Evolutionary conservation across 2,113 vertebrate species (phyloP).

Genomic region (Anser brachyrhynchus): DNA sequence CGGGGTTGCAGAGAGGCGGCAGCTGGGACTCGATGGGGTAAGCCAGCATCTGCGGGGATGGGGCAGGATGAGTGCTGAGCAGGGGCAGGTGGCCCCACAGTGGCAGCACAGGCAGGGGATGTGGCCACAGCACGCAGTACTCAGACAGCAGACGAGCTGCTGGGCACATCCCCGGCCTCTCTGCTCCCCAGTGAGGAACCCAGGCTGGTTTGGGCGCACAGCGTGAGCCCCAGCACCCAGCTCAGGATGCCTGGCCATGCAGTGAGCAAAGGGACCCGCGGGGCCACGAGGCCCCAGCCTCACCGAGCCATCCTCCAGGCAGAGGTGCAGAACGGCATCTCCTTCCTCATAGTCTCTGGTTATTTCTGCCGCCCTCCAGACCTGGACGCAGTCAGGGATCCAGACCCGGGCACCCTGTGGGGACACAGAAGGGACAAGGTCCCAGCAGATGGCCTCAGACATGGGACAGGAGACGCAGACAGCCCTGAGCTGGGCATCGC

Average conservation of each 20-base stretch:
- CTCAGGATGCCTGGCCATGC: accelerated
- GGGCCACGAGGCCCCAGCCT: not conserved
- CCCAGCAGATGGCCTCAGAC: not conserved
- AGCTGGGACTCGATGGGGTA: constrained; percentile 60
- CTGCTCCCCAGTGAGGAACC: not conserved
- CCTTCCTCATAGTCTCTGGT: constrained; percentile 72
- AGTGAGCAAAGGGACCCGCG: not conserved
- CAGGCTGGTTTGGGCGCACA: not conserved
- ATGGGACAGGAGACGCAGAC: not conserved
- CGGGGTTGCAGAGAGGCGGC: constrained; percentile 80
- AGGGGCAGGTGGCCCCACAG: accelerated
- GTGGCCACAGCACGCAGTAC: accelerated
- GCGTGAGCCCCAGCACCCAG: not conserved
- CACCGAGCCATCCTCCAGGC: constrained; percentile 76
- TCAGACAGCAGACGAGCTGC: not conserved
- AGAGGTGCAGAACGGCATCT: constrained; percentile 63
- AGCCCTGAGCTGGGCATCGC: accelerated
- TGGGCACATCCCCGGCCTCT: not conserved
- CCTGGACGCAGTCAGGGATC: constrained; percentile 76
- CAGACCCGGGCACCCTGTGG: constrained; percentile 78
- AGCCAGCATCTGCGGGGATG: constrained; percentile 20
- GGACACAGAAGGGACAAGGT: not conserved
- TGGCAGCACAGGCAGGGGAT: not conserved
- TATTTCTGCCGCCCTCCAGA: constrained; percentile 79
- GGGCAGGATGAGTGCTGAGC: not conserved